phyloP scores from a whole-genome alignment of 2,888 invertebrate species.

The Magallana nippona region DNA sequence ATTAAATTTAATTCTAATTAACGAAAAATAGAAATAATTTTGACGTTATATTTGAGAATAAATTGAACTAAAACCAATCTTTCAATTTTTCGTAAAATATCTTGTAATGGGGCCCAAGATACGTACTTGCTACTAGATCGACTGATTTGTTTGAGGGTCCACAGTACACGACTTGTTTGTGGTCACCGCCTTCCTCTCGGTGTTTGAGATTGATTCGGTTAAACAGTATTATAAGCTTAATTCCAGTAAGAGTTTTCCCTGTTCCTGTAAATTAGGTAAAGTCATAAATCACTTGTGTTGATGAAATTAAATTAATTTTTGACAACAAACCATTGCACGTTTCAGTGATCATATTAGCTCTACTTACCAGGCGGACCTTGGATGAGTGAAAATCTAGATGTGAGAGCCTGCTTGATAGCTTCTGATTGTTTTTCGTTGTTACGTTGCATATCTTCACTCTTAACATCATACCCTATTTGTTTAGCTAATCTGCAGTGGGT shows the following conservation, averaged over 20 bases:
- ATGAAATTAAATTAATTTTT: no score
- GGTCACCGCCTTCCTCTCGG: slow-evolving; percentile 49
- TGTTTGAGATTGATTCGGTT: slow-evolving; percentile 57
- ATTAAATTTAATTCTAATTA: no score
- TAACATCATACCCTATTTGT: slow-evolving; percentile 31
- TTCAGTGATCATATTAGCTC: neutral
- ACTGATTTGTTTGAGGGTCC: slow-evolving; percentile 77
- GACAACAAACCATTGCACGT: neutral
- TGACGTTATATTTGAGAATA: no score
- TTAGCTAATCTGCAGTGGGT: slow-evolving; percentile 29
- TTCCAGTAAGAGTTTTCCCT: slow-evolving; percentile 74
- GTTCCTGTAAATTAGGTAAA: slow-evolving; percentile 62
- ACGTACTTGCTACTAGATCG: slow-evolving; percentile 74
- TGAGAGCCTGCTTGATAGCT: slow-evolving; percentile 55
- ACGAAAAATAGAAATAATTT: no score
- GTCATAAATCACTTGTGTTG: no score
- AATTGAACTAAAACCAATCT: no score
- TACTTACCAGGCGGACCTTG: slow-evolving; percentile 62
- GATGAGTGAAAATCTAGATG: slow-evolving; percentile 54
- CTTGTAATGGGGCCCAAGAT: neutral
- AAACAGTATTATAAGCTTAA: slow-evolving; percentile 69
- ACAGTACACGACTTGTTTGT: slow-evolving; percentile 74
- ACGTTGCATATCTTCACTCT: neutral
- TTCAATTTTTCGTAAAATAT: no score
- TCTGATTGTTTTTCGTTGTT: slow-evolving; percentile 56